phyloP scores from a whole-genome alignment of 2,113 vertebrate genomes.

The Cheirogaleus medius region DNA sequence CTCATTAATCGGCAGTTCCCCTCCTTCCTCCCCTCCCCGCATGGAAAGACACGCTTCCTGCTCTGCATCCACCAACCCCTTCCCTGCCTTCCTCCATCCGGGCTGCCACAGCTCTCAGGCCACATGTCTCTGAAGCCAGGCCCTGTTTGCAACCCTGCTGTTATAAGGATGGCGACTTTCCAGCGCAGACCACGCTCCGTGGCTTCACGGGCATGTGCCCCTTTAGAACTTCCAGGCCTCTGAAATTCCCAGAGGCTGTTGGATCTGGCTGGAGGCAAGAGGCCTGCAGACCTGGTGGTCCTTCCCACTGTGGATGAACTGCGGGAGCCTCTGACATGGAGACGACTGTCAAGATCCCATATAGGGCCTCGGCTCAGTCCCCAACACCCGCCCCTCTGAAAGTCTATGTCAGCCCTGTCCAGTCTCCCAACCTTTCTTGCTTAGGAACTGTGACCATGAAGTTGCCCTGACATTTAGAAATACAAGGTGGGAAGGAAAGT shows the following conservation, averaged over 20 bases:
- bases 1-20: neutral
- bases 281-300: neutral
- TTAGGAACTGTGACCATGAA: neutral
- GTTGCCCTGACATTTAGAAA: neutral
- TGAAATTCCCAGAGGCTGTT: neutral
- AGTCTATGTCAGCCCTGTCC: neutral
- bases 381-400: neutral
- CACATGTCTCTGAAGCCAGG: neutral
- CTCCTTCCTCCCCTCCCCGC: neutral
- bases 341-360: neutral
- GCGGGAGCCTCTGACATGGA: accelerated
- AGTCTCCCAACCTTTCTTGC: neutral
- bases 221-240: neutral
- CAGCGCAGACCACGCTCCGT: neutral
- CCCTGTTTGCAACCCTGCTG: neutral
- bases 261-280: neutral
- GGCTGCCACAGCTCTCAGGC: accelerated
- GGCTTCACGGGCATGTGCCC: neutral
- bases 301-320: neutral
- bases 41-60: neutral
- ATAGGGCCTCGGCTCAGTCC: accelerated
- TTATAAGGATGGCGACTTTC: neutral
- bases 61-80: accelerated
- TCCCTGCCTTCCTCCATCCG: neutral
- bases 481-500: neutral